A percentile compares a stretch with the other conserved stretches of the same genome.
phyloP scores from a whole-genome alignment of 2,797 vertebrate species.

The Enteromius treurensis region DNA sequence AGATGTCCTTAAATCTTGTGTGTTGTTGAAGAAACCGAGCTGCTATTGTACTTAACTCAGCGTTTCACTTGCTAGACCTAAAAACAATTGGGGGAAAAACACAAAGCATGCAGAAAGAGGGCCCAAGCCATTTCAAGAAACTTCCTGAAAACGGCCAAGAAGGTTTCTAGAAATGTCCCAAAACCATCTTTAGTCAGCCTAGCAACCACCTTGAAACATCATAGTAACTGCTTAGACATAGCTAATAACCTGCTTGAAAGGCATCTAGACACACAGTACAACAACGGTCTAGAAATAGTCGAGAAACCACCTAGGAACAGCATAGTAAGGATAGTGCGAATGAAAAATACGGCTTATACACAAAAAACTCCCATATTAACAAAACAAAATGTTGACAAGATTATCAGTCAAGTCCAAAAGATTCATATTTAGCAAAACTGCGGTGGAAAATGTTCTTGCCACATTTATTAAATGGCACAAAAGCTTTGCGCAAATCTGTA shows the following conservation, averaged over 20 bases:
- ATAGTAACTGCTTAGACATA: not conserved
- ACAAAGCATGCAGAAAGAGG: not conserved
- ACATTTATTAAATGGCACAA: not conserved
- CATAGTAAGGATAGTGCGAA: not conserved
- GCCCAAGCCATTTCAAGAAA: not conserved
- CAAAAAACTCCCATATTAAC: too few species aligned
- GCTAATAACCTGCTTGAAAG: not conserved
- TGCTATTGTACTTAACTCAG: not conserved
- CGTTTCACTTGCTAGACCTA: not conserved
- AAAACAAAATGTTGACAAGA: too few species aligned
- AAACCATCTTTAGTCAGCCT: not conserved
- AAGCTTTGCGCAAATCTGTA: too few species aligned
- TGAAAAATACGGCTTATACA: not conserved
- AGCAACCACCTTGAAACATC: not conserved
- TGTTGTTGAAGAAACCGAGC: not conserved
- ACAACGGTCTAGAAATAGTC: not conserved
- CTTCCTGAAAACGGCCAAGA: not conserved
- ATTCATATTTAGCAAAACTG: too few species aligned
- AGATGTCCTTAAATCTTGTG: not conserved
- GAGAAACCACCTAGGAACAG: not conserved
- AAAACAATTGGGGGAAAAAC: not conserved
- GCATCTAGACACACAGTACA: not conserved
- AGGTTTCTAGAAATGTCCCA: not conserved
- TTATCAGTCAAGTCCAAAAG: too few species aligned
- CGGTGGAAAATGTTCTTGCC: too few species aligned